These are phyloP conservation scores for Ectemnius cavifrons DNA, from an alignment of 2,888 invertebrate genomes.

Conservation along the genomic window DNA sequence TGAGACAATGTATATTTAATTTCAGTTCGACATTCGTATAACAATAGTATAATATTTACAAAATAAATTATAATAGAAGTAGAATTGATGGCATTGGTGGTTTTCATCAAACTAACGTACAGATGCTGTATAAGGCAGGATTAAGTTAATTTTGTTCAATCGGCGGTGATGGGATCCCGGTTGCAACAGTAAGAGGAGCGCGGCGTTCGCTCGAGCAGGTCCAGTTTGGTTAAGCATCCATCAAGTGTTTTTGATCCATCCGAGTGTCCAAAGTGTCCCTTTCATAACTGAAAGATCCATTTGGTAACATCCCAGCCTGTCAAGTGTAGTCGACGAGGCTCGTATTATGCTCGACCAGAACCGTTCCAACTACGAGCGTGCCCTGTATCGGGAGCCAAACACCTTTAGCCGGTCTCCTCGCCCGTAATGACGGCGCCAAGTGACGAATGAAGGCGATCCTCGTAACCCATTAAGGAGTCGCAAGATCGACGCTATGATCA, in stretches of 20 bases:
- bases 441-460: conserved; percentile 35
- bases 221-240: conserved; percentile 30
- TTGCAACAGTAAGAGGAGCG: conserved; percentile 50
- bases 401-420: conserved; percentile 43
- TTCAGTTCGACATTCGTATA: conserved; percentile 71
- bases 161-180: conserved; percentile 41
- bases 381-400: conserved; percentile 48
- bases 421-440: conserved; percentile 33
- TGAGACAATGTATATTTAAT: conserved; percentile 72
- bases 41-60: conserved; percentile 76
- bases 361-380: conserved; percentile 35
- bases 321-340: conserved; percentile 1
- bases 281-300: conserved; percentile 50
- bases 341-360: conserved; percentile 19
- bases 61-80: conserved; percentile 74
- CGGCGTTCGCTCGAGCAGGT: conserved; percentile 33
- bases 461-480: conserved; percentile 11
- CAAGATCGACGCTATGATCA: conserved; percentile 26
- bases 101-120: conserved; percentile 57
- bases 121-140: conserved; percentile 32
- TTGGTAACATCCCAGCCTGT: conserved; percentile 26
- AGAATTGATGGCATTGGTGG: conserved; percentile 55
- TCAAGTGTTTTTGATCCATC: background rate
- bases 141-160: conserved; percentile 36
- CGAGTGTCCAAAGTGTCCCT: conserved; percentile 43